Conservation (phyloP, 2,797 vertebrate genomes). For the Linurgus olivaceus region DNA sequence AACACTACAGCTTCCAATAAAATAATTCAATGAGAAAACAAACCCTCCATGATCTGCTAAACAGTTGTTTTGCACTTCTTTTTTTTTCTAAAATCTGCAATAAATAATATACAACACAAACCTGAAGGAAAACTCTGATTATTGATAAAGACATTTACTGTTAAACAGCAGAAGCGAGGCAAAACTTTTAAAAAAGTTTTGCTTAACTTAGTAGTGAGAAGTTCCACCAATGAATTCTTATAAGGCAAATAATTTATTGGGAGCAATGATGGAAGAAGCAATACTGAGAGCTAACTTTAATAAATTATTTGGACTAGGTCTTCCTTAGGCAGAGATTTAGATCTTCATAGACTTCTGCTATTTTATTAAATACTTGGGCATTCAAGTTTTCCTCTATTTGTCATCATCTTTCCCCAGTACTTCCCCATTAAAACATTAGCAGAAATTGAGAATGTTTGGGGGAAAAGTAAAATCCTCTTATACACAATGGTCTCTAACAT, state of each 20-base stretch:
- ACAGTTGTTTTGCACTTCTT: not conserved
- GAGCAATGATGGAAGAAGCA: not conserved
- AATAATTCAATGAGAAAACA: not conserved
- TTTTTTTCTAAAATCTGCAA: not conserved
- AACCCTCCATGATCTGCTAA: not conserved
- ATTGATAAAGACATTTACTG: not conserved
- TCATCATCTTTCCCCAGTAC: not conserved
- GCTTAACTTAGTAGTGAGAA: not conserved
- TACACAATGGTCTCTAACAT: not conserved
- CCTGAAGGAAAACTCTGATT: not conserved
- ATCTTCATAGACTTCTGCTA: not conserved
- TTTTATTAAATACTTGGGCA: not conserved
- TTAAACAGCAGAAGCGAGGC: not conserved
- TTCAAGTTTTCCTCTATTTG: not conserved
- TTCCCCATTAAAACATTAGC: not conserved
- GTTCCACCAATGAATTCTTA: not conserved
- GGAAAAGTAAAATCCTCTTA: not conserved
- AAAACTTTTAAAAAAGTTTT: not conserved
- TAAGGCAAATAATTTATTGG: not conserved
- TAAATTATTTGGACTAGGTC: not conserved
- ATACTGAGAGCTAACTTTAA: not conserved
- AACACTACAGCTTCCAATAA: not conserved
- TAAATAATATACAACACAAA: not conserved
- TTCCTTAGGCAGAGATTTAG: not conserved
- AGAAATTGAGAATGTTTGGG: not conserved